These are phyloP conservation scores for Balaenoptera acutorostrata DNA, from an alignment of 2,113 vertebrate genomes.

Conservation along the genomic window DNA sequence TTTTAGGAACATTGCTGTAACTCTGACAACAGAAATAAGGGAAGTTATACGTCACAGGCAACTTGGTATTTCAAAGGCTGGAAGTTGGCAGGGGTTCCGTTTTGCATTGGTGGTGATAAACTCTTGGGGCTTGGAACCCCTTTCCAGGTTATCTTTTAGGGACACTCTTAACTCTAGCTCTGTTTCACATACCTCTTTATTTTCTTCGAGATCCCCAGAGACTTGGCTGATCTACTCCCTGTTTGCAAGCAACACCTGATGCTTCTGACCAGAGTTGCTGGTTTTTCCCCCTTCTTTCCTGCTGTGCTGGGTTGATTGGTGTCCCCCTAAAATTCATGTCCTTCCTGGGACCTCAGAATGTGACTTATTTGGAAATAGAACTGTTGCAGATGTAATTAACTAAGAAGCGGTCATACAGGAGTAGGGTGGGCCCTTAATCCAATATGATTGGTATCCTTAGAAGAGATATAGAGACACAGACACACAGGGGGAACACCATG, in stretches of 20 bases:
- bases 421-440: not conserved
- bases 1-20: not conserved
- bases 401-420: not conserved
- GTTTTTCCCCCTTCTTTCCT: not conserved
- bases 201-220: not conserved
- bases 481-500: fast-evolving
- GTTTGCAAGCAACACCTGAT: not conserved
- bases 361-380: not conserved
- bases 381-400: not conserved
- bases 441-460: not conserved
- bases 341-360: not conserved
- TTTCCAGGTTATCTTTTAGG: not conserved
- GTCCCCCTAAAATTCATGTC: not conserved
- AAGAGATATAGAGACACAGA: not conserved
- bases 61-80: not conserved
- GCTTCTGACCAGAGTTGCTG: not conserved
- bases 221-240: not conserved
- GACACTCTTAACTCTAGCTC: not conserved
- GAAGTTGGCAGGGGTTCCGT: not conserved
- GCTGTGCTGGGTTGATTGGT: not conserved
- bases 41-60: not conserved
- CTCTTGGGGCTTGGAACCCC: not conserved
- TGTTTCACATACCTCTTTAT: not conserved
- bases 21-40: not conserved
- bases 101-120: not conserved